phyloP scores from a whole-genome alignment of 2,113 vertebrate genomes.

The Azemiops feae region DNA sequence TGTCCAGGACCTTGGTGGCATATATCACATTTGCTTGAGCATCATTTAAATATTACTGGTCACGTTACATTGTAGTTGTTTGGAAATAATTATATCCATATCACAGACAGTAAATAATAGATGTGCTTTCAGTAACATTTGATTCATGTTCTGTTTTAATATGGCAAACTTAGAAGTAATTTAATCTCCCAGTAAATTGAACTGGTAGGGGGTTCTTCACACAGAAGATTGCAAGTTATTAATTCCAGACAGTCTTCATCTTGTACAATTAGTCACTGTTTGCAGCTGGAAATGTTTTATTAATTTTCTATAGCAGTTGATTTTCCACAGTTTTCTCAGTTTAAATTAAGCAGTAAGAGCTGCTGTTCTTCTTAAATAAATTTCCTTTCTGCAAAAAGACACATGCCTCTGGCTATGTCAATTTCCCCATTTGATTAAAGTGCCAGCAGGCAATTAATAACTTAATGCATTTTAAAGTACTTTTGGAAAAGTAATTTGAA shows the following conservation, averaged over 20 bases:
- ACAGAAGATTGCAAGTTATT: conserved; percentile 88
- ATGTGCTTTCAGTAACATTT: conserved; percentile 82
- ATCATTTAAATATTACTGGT: conserved; percentile 82
- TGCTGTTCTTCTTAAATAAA: conserved; percentile 83
- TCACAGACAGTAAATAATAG: conserved; percentile 94
- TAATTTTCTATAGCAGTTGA: conserved; percentile 84
- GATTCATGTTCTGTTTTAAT: conserved; percentile 90
- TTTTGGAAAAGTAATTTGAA: conserved; percentile 85
- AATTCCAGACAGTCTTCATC: conserved; percentile 88
- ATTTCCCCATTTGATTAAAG: conserved; percentile 86
- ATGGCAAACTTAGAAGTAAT: conserved; percentile 90
- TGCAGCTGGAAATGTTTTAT: conserved; percentile 87
- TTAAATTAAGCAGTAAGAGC: conserved; percentile 86
- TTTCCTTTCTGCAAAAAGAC: conserved; percentile 81
- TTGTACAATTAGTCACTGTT: conserved; percentile 90
- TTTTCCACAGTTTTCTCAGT: conserved; percentile 84
- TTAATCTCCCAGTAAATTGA: conserved; percentile 92
- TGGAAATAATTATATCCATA: conserved; percentile 92
- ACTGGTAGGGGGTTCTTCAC: conserved; percentile 85
- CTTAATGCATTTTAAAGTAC: conserved; percentile 89
- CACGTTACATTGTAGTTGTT: conserved; percentile 83
- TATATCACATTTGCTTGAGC: conserved; percentile 58
- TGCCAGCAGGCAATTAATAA: conserved; percentile 87
- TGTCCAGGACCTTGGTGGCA: conserved; percentile 30
- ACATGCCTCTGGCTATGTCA: conserved; percentile 83